Conservation (phyloP, 2,113 vertebrate genomes). For the Nycticryphes semicollaris region DNA sequence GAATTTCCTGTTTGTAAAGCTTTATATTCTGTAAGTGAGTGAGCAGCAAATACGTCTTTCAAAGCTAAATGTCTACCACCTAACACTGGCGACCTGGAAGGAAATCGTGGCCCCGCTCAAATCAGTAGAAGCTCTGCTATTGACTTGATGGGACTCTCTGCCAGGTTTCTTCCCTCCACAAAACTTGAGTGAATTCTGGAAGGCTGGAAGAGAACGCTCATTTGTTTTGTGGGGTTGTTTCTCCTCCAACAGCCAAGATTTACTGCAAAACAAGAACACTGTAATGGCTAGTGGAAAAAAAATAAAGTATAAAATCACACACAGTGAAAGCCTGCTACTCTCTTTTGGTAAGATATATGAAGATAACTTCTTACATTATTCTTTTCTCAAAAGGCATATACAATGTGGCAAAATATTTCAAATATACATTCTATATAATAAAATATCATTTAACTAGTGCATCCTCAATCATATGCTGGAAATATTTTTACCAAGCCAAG, state of each 20-base stretch:
- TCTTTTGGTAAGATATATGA: slow-evolving; percentile 47
- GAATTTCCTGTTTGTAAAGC: neutral
- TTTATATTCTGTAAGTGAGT: neutral
- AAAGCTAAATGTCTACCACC: neutral
- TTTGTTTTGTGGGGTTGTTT: neutral
- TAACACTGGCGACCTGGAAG: neutral
- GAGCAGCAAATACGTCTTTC: neutral
- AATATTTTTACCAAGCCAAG: slow-evolving; percentile 54
- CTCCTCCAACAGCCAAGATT: slow-evolving; percentile 2
- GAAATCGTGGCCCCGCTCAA: neutral
- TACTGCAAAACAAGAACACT: slow-evolving; percentile 36
- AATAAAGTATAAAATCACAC: slow-evolving; percentile 43
- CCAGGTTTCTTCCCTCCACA: slow-evolving; percentile 1
- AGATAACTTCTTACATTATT: slow-evolving; percentile 51
- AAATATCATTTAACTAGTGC: slow-evolving; percentile 60
- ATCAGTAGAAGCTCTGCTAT: neutral
- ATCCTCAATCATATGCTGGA: slow-evolving; percentile 51
- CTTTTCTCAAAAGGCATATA: slow-evolving; percentile 58
- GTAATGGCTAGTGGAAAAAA: slow-evolving; percentile 31
- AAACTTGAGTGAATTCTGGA: neutral
- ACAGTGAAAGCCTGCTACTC: slow-evolving; percentile 43
- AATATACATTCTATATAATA: slow-evolving; percentile 63
- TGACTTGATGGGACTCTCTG: neutral
- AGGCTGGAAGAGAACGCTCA: neutral
- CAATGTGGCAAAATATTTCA: slow-evolving; percentile 65